Evolutionary conservation across 1,140 invertebrate species (phyloP).

Genomic region (Drosophila seguyi): DNA sequence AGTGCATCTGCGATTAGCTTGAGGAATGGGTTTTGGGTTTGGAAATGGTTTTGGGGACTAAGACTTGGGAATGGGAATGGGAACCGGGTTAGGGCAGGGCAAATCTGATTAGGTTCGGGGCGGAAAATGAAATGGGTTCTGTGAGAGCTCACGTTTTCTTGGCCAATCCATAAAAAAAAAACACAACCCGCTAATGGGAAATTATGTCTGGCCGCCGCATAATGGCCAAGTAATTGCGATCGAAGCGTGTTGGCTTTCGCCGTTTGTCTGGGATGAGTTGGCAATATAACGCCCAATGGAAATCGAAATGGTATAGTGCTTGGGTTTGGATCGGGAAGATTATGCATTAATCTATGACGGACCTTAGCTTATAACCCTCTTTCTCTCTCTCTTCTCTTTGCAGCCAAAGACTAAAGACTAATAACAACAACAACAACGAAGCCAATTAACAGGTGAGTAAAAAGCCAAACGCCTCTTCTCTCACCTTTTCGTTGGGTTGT

Average conservation of each 20-base stretch:
- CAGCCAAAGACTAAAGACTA: slow-evolving; percentile 44
- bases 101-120: slow-evolving; percentile 35
- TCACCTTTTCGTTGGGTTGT: slow-evolving; percentile 4
- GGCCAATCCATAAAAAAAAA: slow-evolving; percentile 54
- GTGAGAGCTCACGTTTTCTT: slow-evolving; percentile 61
- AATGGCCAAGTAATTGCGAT: slow-evolving; percentile 46
- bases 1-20: slow-evolving; percentile 56
- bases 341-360: slow-evolving; percentile 40
- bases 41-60: not conserved
- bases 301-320: slow-evolving; percentile 15
- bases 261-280: slow-evolving; percentile 33
- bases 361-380: slow-evolving; percentile 6
- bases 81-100: not conserved
- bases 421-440: slow-evolving; percentile 19
- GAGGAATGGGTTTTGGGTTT: slow-evolving; percentile 19
- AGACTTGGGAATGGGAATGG: not conserved
- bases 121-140: slow-evolving; percentile 4
- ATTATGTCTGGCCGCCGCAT: slow-evolving; percentile 46
- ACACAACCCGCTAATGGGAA: slow-evolving; percentile 71
- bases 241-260: slow-evolving; percentile 44
- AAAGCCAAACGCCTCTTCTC: slow-evolving; percentile 1
- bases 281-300: slow-evolving; percentile 22
- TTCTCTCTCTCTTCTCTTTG: slow-evolving; percentile 2
- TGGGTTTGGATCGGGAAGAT: slow-evolving; percentile 10
- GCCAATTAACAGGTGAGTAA: slow-evolving; percentile 39